Evolutionary conservation across 2,888 invertebrate species (phyloP), one percentile per base, ranked within the genome.

Genomic region (Melieria crassipennis): DNA sequence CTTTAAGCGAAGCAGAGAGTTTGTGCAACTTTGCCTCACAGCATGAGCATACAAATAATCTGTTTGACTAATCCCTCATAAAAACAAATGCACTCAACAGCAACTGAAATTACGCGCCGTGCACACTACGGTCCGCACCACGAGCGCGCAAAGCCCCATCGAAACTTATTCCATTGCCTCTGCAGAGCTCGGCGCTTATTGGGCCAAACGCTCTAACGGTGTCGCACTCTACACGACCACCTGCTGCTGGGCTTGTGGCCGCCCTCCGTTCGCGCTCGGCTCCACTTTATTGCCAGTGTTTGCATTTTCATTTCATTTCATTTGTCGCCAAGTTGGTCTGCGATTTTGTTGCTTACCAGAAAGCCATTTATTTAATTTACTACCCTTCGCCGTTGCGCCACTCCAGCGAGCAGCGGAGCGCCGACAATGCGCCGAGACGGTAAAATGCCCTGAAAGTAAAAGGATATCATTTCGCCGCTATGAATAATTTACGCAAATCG

Each of bases 401-500:
- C 16, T 16, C 16, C 16, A 1, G 16, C 16, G 16, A 16, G 16
- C 16, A 16, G 16, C 16, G 16, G 16, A 16, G 4, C 10, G 13
- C 13, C 7, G 42, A 13, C 13, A n/a, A 7, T 1, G 30, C 30
- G 16, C 16, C 42, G 47, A 5, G 7, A 45, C n/a, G 45, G 55
- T 47, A 13, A 7, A 45, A 45, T 65, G 4, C 13, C 30, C 30
- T 30, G 3, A 55, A 70, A 70, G 64, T 73, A 75, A 77, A 76
- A 72, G 77, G 72, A 75, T 78, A 74, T 76, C 60, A 78, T 76
- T 70, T 69, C 65, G 66, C 60, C 75, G 81, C 80, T 77, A 84
- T 84, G 83, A 84, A 83, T 84, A 84, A 84, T 85, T 84, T 83
- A 85, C 77, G 76, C 74, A 85, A 84, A 85, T 84, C 83, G 81